phyloP scores from a whole-genome alignment of 1,140 invertebrate genomes.

The Drosophila kikkawai region DNA sequence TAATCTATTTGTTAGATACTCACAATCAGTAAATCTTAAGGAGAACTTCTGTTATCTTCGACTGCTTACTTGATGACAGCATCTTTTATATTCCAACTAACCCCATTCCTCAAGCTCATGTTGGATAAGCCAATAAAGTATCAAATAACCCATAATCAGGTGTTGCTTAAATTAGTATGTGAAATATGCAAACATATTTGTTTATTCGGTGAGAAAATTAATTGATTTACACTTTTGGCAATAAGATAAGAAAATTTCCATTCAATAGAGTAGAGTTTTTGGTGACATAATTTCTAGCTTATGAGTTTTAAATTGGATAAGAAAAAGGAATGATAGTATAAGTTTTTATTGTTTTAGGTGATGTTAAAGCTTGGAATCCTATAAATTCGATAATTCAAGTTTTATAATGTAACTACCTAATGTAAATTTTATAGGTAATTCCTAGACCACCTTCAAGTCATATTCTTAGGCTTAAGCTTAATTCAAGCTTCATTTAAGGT shows the following conservation, averaged over 20 bases:
- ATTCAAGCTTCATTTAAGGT: background rate
- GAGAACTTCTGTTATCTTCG: background rate
- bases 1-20: background rate
- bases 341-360: background rate
- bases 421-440: background rate
- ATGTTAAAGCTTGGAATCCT: too few species aligned
- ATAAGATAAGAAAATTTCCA: conserved; percentile 12
- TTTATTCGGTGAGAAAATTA: conserved; percentile 8
- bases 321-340: background rate
- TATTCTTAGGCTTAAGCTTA: background rate
- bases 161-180: conserved; percentile 17
- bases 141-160: conserved; percentile 26
- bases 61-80: background rate
- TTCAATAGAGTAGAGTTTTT: background rate
- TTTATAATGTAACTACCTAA: background rate
- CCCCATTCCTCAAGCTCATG: conserved; percentile 9
- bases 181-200: conserved; percentile 10
- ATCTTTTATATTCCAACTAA: background rate
- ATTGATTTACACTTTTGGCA: conserved; percentile 11
- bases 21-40: background rate
- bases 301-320: conserved; percentile 5
- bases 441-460: background rate
- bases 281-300: background rate
- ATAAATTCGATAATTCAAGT: background rate
- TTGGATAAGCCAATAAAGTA: conserved; percentile 21